Evolutionary conservation across 2,113 vertebrate species (phyloP).

Genomic region (Garra rufa): DNA sequence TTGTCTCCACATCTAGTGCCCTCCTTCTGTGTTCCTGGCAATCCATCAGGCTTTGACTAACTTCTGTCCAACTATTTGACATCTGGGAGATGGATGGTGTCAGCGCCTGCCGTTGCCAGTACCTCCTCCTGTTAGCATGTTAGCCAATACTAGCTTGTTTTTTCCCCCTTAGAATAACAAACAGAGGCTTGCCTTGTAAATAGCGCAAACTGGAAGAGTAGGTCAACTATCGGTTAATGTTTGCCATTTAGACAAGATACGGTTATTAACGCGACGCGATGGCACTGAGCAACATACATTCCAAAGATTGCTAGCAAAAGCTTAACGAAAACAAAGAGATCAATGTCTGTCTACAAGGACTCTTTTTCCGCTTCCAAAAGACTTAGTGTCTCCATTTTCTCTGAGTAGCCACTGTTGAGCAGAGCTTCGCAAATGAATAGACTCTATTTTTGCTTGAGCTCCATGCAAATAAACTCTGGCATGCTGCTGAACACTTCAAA

Average conservation of each 20-base stretch:
- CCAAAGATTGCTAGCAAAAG: conserved; percentile 55
- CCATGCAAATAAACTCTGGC: conserved; percentile 68
- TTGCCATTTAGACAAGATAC: conserved; percentile 52
- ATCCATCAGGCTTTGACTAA: conserved; percentile 79
- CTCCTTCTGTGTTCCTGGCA: conserved; percentile 59
- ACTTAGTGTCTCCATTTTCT: conserved; percentile 67
- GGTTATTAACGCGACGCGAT: conserved; percentile 66
- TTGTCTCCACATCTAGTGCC: conserved; percentile 53
- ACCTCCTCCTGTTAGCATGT: conserved; percentile 68
- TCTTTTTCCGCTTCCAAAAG: conserved; percentile 63
- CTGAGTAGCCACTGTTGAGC: conserved; percentile 65
- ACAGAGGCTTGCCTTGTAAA: conserved; percentile 15
- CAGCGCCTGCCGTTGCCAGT: conserved; percentile 64
- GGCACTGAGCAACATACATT: conserved; percentile 73
- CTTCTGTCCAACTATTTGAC: conserved; percentile 76
- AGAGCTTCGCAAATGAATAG: conserved; percentile 70
- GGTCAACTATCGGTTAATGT: conserved; percentile 66
- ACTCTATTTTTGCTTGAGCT: conserved; percentile 68
- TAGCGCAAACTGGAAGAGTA: not conserved
- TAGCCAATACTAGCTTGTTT: conserved; percentile 47
- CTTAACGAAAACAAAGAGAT: conserved; percentile 64
- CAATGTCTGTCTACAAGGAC: conserved; percentile 72
- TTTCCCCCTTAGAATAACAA: conserved; percentile 31
- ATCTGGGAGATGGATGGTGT: conserved; percentile 71
- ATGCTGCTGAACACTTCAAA: conserved; percentile 71